Percentiles rank a stretch among this genome's conserved stretches.
phyloP scores from a whole-genome alignment of 2,797 vertebrate genomes.

The Xenopus petersii region DNA sequence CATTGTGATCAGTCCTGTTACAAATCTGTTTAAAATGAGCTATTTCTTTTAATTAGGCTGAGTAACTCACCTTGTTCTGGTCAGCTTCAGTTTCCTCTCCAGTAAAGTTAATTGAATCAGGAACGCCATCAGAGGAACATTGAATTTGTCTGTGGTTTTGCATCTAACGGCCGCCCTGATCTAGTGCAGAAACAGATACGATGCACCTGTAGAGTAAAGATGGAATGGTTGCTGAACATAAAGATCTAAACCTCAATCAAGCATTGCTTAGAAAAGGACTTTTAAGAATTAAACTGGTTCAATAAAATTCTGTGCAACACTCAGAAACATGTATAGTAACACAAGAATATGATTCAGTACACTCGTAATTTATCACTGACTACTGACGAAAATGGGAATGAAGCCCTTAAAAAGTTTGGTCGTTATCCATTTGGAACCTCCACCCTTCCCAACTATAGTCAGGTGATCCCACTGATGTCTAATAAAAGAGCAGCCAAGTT shows the following conservation, averaged over 20 bases:
- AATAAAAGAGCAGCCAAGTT: too few species aligned
- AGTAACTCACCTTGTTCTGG: slow-evolving; percentile 61
- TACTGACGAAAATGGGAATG: too few species aligned
- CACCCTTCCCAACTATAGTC: too few species aligned
- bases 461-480: too few species aligned
- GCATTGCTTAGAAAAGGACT: slow-evolving; percentile 5
- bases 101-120: slow-evolving; percentile 64
- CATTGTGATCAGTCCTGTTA: slow-evolving; percentile 62
- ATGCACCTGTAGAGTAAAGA: slow-evolving; percentile 53
- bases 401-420: too few species aligned
- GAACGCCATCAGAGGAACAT: slow-evolving; percentile 51
- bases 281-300: too few species aligned
- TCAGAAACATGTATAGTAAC: too few species aligned
- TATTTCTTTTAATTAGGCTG: slow-evolving; percentile 64
- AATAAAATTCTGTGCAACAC: too few species aligned
- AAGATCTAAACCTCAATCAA: slow-evolving; percentile 13
- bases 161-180: slow-evolving; percentile 45
- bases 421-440: too few species aligned
- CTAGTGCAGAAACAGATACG: slow-evolving; percentile 52
- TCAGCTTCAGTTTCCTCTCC: slow-evolving; percentile 61
- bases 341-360: too few species aligned
- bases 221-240: neutral
- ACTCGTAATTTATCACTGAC: too few species aligned
- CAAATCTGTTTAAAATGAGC: slow-evolving; percentile 62
- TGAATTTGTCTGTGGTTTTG: slow-evolving; percentile 53